Evolutionary conservation across 2,888 invertebrate genomes (phyloP), one percentile per base, ranked within the genome.

Genomic region (Rhagophthalmus giganteus): DNA sequence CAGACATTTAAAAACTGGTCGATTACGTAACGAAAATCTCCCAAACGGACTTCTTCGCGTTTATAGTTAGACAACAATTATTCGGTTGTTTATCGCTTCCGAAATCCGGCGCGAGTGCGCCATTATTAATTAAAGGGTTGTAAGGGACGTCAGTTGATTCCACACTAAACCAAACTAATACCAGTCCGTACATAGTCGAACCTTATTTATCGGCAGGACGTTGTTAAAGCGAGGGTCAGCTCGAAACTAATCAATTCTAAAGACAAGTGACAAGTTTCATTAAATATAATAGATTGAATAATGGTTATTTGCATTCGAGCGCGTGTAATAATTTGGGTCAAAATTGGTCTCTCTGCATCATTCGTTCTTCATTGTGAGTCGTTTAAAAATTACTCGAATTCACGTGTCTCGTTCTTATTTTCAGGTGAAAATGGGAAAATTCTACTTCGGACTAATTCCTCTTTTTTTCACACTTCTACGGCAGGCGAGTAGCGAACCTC

Each of bases 161-260:
- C 4, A 9, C 30, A 15, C 16, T 39, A 39, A 38, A 16, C 46
- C 20, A 20, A 32, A 39, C 31, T 32, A 25, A 42, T 26, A 25
- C 15, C 4, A 20, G n/a, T n/a, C n/a, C n/a, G n/a, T n/a, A n/a
- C n/a, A n/a, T n/a, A 20, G 30, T 31, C 31, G 25, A 44, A 34
- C 44, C 34, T 44, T 34, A 40, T 48, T 49, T 49, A 49, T 49
- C 41, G 31, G 35, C 12, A 30, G 16, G 49, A 42, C 32, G 41
- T 37, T 14, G 27, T 48, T 48, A 48, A 40, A 32, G 34, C 31
- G 28, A 52, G 35, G 72, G 63, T 77, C 76, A 66, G 62, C 15
- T 73, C 41, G 1, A 68, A 59, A 1, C 68, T 10, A 11, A 73
- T 73, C 37, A 72, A 66, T 7, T 62, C 57, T n/a, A 68, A n/a